Conservation (phyloP, 2,113 vertebrate genomes). For the Acinonyx jubatus region DNA sequence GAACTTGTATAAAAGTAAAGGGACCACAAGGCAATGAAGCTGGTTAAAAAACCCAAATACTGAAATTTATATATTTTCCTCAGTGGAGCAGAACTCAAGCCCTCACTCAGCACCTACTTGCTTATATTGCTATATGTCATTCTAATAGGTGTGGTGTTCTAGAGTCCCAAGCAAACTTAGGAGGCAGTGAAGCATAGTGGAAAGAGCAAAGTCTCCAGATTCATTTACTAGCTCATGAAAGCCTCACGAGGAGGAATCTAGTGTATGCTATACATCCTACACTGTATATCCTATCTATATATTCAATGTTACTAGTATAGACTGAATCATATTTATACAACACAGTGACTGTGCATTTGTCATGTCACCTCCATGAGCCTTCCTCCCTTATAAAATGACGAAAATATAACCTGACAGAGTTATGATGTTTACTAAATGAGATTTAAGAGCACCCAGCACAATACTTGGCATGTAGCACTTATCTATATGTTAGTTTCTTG, state of each 20-base stretch:
- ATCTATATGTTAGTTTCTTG: background rate
- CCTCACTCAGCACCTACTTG: background rate
- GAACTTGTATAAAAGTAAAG: background rate
- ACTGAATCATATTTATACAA: background rate
- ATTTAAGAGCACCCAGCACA: background rate
- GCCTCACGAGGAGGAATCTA: background rate
- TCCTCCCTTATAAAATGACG: background rate
- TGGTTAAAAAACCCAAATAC: background rate
- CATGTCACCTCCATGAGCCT: background rate
- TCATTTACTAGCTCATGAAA: background rate
- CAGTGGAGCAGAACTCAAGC: background rate
- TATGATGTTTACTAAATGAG: background rate
- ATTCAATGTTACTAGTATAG: background rate
- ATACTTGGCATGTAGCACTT: background rate
- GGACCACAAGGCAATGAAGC: background rate
- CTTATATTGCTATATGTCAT: background rate
- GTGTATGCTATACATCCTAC: background rate
- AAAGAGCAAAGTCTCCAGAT: background rate
- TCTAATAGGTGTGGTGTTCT: background rate
- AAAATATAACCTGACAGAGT: background rate
- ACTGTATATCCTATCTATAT: background rate
- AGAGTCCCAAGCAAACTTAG: background rate
- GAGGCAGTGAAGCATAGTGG: background rate
- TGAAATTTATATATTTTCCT: background rate
- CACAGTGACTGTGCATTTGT: background rate